A percentile compares a stretch with the other conserved stretches of the same genome.
phyloP scores from a whole-genome alignment of 2,113 vertebrate genomes.

The Semnopithecus entellus region DNA sequence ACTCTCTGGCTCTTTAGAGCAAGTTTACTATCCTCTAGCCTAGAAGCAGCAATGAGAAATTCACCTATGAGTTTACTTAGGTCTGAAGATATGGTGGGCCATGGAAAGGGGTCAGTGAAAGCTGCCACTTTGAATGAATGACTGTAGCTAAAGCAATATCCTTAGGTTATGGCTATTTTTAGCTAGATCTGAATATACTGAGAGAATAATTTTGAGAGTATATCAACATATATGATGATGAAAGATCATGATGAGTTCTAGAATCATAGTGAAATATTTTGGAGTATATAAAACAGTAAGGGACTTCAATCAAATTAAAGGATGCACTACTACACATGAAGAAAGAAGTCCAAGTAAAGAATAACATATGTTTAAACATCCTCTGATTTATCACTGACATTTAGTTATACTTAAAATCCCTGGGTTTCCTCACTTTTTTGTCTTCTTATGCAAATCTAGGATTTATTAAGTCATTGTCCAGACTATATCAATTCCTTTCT shows the following conservation, averaged over 20 bases:
- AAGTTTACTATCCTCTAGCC: not conserved
- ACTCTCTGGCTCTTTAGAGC: not conserved
- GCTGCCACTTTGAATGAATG: not conserved
- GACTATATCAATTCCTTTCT: not conserved
- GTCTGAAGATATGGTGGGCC: too few species aligned
- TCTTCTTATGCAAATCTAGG: not conserved
- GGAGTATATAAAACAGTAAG: not conserved
- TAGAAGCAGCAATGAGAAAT: not conserved
- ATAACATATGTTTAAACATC: not conserved
- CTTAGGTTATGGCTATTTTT: not conserved
- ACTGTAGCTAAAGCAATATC: not conserved
- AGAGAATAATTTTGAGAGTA: not conserved
- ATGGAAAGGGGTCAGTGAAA: rapidly evolving
- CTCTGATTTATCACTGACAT: not conserved
- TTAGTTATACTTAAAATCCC: not conserved
- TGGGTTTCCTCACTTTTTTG: not conserved
- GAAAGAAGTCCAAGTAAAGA: not conserved
- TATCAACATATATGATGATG: too few species aligned
- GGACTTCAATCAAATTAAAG: not conserved
- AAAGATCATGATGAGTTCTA: not conserved
- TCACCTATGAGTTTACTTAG: rapidly evolving
- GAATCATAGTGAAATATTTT: not conserved
- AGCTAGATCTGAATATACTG: not conserved
- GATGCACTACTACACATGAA: not conserved
- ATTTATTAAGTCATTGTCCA: not conserved